Percentiles rank a stretch among this genome's conserved stretches.
These are phyloP conservation scores for Cecidostiba fungosa DNA, from an alignment of 2,888 invertebrate genomes.

Conservation along the genomic window DNA sequence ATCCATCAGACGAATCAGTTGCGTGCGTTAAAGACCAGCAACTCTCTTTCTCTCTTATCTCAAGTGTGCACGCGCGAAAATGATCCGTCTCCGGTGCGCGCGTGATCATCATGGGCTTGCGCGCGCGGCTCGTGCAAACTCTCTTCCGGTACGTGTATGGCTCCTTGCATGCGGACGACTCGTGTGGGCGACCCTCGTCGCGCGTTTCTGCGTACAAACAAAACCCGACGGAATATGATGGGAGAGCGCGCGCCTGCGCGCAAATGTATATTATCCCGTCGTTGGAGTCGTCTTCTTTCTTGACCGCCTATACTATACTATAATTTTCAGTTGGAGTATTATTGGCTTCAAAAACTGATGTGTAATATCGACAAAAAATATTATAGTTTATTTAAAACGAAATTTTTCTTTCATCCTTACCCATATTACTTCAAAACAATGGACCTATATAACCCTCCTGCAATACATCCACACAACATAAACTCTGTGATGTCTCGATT, in stretches of 20 bases:
- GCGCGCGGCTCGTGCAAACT: constrained; percentile 42
- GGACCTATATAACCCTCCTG: too few species aligned
- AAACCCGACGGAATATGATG: constrained; percentile 63
- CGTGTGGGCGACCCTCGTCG: constrained; percentile 71
- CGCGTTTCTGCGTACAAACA: constrained; percentile 76
- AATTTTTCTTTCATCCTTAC: neutral
- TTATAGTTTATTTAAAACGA: too few species aligned
- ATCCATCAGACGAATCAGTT: constrained; percentile 74
- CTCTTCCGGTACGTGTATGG: constrained; percentile 8
- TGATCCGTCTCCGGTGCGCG: constrained; percentile 66
- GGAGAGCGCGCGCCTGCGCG: constrained; percentile 55
- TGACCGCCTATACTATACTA: neutral
- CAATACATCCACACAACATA: too few species aligned
- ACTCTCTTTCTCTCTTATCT: constrained; percentile 58
- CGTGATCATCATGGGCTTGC: constrained; percentile 14
- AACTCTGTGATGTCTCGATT: constrained; percentile 25
- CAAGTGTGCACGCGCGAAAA: constrained; percentile 63
- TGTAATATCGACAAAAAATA: too few species aligned
- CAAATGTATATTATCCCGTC: constrained; percentile 40
- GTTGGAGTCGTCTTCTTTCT: neutral
- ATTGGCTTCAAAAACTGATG: too few species aligned
- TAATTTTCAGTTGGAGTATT: too few species aligned
- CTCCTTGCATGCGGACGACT: constrained; percentile 28
- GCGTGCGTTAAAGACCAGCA: constrained; percentile 55
- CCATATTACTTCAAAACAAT: neutral